A percentile compares a stretch with the other conserved stretches of the same genome.
phyloP scores from a whole-genome alignment of 2,797 vertebrate genomes.

The Gorsachius magnificus region DNA sequence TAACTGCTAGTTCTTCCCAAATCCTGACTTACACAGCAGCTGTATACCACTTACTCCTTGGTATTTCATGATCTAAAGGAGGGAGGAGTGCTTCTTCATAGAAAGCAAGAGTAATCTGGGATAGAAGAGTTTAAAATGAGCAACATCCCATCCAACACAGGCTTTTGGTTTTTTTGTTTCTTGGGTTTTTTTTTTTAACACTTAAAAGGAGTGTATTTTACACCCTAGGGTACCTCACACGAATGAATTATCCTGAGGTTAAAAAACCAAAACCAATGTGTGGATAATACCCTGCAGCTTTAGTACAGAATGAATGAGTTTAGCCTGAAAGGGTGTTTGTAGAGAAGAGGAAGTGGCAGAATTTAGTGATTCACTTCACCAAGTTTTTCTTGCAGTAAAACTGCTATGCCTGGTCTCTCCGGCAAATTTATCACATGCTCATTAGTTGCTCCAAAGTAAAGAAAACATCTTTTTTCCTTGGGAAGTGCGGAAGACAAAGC shows the following conservation, averaged over 20 bases:
- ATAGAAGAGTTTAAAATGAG: background rate
- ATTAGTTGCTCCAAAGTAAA: slow-evolving; percentile 6
- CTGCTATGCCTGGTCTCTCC: background rate
- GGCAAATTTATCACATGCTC: background rate
- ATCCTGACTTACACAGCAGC: background rate
- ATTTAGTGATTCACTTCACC: background rate
- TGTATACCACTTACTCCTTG: background rate
- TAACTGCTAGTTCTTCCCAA: background rate
- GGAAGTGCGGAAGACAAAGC: background rate
- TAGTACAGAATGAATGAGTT: background rate
- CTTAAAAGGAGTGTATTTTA: background rate
- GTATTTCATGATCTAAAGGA: background rate
- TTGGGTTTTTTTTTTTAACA: background rate
- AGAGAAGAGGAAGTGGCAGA: background rate
- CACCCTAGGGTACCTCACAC: background rate
- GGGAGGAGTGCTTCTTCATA: background rate
- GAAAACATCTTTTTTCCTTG: background rate
- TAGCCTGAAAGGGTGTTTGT: background rate
- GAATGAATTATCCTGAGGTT: background rate
- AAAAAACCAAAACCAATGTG: background rate
- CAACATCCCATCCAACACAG: background rate
- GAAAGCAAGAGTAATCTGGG: background rate
- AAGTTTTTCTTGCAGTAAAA: background rate
- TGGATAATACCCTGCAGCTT: background rate
- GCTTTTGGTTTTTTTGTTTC: background rate